These are phyloP conservation scores for Uloborus plumipes DNA, from an alignment of 2,888 invertebrate genomes.

Conservation along the genomic window DNA sequence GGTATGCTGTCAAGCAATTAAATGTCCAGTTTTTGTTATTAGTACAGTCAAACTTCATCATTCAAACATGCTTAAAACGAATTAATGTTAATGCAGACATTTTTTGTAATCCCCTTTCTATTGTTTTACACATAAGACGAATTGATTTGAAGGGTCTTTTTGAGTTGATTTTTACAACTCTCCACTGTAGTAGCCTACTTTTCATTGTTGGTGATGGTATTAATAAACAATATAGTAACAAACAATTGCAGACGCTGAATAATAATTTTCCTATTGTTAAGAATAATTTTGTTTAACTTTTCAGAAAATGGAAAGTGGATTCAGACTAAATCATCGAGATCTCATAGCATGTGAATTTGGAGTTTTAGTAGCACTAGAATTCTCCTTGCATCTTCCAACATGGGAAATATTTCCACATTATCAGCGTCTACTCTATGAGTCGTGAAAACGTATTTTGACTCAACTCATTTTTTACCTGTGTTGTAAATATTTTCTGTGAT, in stretches of 20 bases:
- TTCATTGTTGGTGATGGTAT: too few species aligned
- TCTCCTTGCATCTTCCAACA: constrained; percentile 91
- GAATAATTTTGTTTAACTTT: background rate
- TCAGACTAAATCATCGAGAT: constrained; percentile 91
- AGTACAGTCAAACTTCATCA: too few species aligned
- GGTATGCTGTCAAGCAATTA: background rate
- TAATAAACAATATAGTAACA: too few species aligned
- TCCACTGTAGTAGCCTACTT: too few species aligned
- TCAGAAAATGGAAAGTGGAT: constrained; percentile 90
- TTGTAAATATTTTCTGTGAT: constrained; percentile 1
- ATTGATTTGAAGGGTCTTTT: too few species aligned
- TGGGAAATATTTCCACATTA: constrained; percentile 95
- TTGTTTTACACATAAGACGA: too few species aligned
- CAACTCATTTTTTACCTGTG: background rate
- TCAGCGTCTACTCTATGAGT: constrained; percentile 92
- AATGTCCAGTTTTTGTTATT: background rate
- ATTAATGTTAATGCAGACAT: too few species aligned
- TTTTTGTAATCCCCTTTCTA: too few species aligned
- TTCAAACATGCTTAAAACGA: too few species aligned
- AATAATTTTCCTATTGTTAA: background rate
- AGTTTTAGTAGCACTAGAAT: constrained; percentile 93
- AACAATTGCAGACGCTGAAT: background rate
- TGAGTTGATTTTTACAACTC: too few species aligned
- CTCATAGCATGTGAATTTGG: constrained; percentile 93
- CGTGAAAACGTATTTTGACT: constrained; percentile 76